phyloP scores from a whole-genome alignment of 2,797 vertebrate genomes.

The Emys orbicularis region DNA sequence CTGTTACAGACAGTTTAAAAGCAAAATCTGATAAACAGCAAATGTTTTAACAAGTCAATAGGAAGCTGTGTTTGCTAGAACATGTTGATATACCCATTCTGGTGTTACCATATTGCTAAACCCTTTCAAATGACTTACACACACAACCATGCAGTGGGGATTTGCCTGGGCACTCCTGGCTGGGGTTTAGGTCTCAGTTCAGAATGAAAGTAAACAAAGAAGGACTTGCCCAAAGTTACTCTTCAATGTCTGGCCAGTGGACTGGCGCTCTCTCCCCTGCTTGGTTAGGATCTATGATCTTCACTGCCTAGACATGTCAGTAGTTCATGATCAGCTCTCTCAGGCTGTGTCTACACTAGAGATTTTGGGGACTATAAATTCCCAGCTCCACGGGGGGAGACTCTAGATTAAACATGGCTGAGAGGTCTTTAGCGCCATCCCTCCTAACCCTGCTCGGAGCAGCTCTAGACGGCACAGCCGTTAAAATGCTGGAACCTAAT shows the following conservation, averaged over 20 bases:
- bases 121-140: not conserved
- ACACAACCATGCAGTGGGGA: not conserved
- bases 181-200: not conserved
- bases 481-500: not conserved
- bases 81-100: not conserved
- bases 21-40: slow-evolving; percentile 72
- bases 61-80: slow-evolving; percentile 56
- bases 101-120: not conserved
- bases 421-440: not conserved
- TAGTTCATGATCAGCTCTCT: not conserved
- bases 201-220: slow-evolving; percentile 50
- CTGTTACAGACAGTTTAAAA: slow-evolving; percentile 67
- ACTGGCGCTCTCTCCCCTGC: not conserved
- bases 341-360: not conserved
- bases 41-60: slow-evolving; percentile 67
- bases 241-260: not conserved
- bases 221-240: slow-evolving; percentile 39
- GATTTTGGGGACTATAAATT: not conserved
- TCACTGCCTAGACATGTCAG: not conserved
- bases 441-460: not conserved
- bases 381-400: not conserved
- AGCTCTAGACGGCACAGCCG: not conserved
- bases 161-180: not conserved
- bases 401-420: not conserved
- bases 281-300: not conserved